Evolutionary conservation across 2,888 invertebrate genomes (phyloP).

Genomic region (Drosophila merina): DNA sequence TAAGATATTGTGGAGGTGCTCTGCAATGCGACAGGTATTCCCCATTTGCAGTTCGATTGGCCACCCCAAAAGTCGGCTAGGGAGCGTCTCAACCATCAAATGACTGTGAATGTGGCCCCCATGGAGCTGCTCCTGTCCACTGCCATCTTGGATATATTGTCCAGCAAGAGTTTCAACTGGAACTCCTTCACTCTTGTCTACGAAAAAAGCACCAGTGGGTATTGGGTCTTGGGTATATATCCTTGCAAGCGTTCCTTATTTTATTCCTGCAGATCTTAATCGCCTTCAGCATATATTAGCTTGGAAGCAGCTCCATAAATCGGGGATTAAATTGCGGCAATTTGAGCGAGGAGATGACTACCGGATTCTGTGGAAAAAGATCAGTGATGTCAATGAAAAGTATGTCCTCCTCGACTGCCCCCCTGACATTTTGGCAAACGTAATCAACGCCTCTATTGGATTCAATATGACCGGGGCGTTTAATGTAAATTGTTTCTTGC

Average conservation of each 20-base stretch:
- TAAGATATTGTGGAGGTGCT: conserved; percentile 85
- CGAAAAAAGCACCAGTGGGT: conserved; percentile 90
- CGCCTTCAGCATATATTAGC: conserved; percentile 92
- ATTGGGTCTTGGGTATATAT: neutral
- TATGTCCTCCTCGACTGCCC: conserved; percentile 92
- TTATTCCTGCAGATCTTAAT: conserved; percentile 84
- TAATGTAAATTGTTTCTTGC: conserved; percentile 66
- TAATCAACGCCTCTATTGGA: conserved; percentile 85
- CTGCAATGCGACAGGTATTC: conserved; percentile 87
- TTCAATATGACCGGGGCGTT: conserved; percentile 83
- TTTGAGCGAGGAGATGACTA: conserved; percentile 84
- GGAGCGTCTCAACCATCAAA: conserved; percentile 84
- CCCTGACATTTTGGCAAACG: conserved; percentile 87
- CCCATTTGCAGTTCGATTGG: conserved; percentile 87
- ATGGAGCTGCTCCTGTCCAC: conserved; percentile 87
- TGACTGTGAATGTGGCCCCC: conserved; percentile 89
- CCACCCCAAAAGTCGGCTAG: conserved; percentile 84
- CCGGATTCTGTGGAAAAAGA: conserved; percentile 82
- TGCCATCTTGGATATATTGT: conserved; percentile 89
- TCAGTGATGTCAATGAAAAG: conserved; percentile 88
- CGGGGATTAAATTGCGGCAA: conserved; percentile 88
- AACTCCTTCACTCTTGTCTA: conserved; percentile 92
- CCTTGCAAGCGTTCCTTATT: neutral
- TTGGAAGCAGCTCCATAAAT: conserved; percentile 87
- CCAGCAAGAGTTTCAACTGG: conserved; percentile 88